These are phyloP conservation scores for Emydura subglobosa DNA, from an alignment of 2,113 vertebrate species.

Conservation along the genomic window DNA sequence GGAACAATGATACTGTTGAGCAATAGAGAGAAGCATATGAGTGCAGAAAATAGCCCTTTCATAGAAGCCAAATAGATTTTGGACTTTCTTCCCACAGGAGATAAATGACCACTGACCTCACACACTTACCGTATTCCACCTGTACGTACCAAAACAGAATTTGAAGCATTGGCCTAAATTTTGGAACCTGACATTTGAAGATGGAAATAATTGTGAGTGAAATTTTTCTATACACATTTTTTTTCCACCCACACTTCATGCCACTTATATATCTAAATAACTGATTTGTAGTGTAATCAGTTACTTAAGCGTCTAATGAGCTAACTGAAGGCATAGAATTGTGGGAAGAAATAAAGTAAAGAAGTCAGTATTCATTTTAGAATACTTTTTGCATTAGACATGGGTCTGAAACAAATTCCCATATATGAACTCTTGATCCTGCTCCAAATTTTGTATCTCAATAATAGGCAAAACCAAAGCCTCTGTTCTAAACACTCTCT, in stretches of 20 bases:
- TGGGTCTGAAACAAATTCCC: not conserved
- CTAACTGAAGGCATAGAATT: not conserved
- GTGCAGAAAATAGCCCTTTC: not conserved
- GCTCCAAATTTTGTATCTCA: not conserved
- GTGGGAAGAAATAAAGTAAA: not conserved
- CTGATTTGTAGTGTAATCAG: not conserved
- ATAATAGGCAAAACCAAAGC: not conserved
- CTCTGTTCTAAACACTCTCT: not conserved
- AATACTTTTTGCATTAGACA: not conserved
- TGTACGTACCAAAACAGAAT: not conserved
- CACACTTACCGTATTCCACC: not conserved
- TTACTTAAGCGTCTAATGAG: not conserved
- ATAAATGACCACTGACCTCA: not conserved
- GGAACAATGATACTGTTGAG: not conserved
- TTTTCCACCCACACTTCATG: not conserved
- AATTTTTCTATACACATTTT: not conserved
- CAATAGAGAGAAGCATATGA: not conserved
- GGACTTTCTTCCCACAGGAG: not conserved
- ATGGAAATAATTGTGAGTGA: not conserved
- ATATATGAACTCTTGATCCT: not conserved
- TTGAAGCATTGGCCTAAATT: not conserved
- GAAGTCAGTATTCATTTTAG: not conserved
- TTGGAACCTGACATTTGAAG: not conserved
- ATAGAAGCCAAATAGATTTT: not conserved
- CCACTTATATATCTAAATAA: not conserved